Evolutionary conservation across 2,888 invertebrate genomes (phyloP).

Genomic region (Ophion slaviceki): DNA sequence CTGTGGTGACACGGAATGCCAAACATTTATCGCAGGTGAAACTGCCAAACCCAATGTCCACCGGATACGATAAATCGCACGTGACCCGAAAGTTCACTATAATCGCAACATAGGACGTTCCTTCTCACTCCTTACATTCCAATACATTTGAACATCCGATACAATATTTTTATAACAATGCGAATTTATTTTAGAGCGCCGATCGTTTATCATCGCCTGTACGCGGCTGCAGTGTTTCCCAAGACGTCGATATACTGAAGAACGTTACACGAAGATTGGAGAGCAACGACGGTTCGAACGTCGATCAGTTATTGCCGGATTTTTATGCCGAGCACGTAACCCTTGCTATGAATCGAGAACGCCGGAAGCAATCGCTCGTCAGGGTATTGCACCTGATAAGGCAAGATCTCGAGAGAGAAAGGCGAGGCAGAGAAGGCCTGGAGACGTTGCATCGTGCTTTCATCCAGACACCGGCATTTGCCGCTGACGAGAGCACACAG

Average conservation of each 20-base stretch:
- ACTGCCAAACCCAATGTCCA: not conserved
- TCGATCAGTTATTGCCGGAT: conserved; percentile 95
- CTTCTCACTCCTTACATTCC: not conserved
- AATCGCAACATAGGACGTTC: not conserved
- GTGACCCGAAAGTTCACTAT: too few species aligned
- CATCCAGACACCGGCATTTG: conserved; percentile 93
- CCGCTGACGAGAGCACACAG: conserved; percentile 94
- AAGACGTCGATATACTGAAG: conserved; percentile 89
- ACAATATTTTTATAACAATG: conserved; percentile 1
- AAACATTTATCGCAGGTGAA: too few species aligned
- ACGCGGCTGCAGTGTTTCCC: conserved; percentile 85
- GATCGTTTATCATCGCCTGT: conserved; percentile 89
- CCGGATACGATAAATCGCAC: too few species aligned
- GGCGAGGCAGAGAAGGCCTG: conserved; percentile 94
- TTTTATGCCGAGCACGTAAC: conserved; percentile 98
- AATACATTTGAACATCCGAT: not conserved
- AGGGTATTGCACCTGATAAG: conserved; percentile 94
- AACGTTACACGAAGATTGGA: conserved; percentile 88
- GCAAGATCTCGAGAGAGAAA: conserved; percentile 94
- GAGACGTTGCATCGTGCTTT: conserved; percentile 95
- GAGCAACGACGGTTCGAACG: conserved; percentile 87
- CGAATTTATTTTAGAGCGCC: conserved; percentile 85
- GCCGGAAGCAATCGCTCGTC: conserved; percentile 93
- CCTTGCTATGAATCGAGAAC: conserved; percentile 95
- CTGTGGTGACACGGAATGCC: too few species aligned